Evolutionary conservation across 2,888 invertebrate species (phyloP).

Genomic region (Drosophila quinaria): DNA sequence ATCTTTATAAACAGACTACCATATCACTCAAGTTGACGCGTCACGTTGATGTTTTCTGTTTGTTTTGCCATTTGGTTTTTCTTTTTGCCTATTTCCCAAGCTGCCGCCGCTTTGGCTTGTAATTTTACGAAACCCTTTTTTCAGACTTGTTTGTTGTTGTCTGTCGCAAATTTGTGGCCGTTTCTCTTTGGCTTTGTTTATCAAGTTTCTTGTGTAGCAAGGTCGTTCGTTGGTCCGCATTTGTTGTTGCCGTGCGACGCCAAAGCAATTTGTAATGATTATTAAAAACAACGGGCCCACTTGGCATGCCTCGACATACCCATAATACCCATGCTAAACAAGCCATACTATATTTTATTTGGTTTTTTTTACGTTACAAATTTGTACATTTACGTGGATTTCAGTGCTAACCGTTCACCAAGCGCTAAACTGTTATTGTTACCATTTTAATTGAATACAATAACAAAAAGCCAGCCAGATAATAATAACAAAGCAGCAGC

Average conservation of each 20-base stretch:
- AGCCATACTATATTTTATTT: constrained; percentile 37
- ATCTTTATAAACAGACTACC: constrained; percentile 28
- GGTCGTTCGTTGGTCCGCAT: constrained; percentile 76
- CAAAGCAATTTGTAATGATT: constrained; percentile 80
- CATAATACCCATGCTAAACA: constrained; percentile 60
- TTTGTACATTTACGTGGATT: constrained; percentile 43
- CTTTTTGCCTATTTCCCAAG: constrained; percentile 53
- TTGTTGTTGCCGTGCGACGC: constrained; percentile 46
- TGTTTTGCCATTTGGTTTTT: constrained; percentile 40
- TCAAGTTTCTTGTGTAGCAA: constrained; percentile 74
- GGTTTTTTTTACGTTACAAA: constrained; percentile 31
- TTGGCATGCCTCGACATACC: constrained; percentile 53
- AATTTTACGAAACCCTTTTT: constrained; percentile 64
- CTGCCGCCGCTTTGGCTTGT: constrained; percentile 40
- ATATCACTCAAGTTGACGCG: constrained; percentile 36
- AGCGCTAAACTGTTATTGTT: constrained; percentile 66
- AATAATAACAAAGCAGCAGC: constrained; percentile 59
- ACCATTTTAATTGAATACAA: constrained; percentile 74
- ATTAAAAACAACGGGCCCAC: constrained; percentile 76
- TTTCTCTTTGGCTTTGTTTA: constrained; percentile 56
- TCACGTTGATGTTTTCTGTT: constrained; percentile 37
- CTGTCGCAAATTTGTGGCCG: constrained; percentile 54
- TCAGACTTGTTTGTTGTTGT: constrained; percentile 20
- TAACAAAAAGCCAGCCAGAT: constrained; percentile 42
- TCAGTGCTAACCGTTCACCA: constrained; percentile 67